These are phyloP conservation scores for Scalopus aquaticus DNA, from an alignment of 2,113 vertebrate species.

Conservation along the genomic window DNA sequence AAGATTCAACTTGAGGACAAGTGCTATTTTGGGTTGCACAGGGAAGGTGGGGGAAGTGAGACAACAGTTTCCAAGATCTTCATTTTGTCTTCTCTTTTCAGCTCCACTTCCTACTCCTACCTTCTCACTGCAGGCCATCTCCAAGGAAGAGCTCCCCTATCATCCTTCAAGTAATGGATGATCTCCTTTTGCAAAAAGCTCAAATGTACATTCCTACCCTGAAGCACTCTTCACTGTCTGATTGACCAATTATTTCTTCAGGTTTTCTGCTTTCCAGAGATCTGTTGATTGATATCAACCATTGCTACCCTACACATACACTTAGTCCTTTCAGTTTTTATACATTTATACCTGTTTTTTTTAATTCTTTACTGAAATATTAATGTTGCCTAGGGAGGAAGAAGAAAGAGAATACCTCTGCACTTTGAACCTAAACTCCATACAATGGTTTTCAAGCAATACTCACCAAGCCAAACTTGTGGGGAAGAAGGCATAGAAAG, in stretches of 20 bases:
- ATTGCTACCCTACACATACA: neutral
- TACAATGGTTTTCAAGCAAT: neutral
- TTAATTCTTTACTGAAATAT: neutral
- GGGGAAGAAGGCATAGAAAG: neutral
- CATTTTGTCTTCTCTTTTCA: neutral
- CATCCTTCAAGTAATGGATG: neutral
- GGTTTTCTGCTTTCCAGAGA: slow-evolving; percentile 1
- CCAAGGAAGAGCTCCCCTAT: neutral
- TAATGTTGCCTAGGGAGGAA: neutral
- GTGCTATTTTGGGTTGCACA: neutral
- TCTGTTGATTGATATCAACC: neutral
- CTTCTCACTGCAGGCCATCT: neutral
- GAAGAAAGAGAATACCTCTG: neutral
- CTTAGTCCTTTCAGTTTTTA: neutral
- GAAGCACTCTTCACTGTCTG: neutral
- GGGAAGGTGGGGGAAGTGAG: neutral
- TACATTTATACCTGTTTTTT: neutral
- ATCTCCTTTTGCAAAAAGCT: neutral
- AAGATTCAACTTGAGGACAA: neutral
- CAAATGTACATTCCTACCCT: neutral
- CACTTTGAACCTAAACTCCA: neutral
- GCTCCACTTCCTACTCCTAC: neutral
- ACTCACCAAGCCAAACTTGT: neutral
- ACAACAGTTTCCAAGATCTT: neutral
- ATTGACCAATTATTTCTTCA: slow-evolving; percentile 17